Evolutionary conservation across 1,140 invertebrate species (phyloP), one percentile per base, ranked within the genome.

Genomic region (Drosophila pachea): DNA sequence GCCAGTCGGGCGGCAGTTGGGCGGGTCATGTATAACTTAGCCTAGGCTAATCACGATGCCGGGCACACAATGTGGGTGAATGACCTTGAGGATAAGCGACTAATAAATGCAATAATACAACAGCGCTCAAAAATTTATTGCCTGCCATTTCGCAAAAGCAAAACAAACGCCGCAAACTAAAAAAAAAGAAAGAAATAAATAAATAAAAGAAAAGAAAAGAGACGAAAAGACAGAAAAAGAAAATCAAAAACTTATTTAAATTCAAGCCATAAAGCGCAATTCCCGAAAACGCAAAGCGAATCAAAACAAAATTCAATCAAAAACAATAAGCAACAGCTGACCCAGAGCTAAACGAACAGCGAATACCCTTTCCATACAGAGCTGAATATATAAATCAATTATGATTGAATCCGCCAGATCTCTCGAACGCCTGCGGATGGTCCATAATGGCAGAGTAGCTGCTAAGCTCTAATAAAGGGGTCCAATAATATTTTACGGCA

Each of bases 61-160:
- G 38, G 49, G 56, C 76, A 75, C 76, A 75, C 48, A 78, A 73
- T 76, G 69, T 86, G 81, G 81, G 79, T 84, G 81, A 84, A 84
- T 59, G 79, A 84, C 79, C 79, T 84, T 84, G 79, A 71, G 11
- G 38, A 76, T 78, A 63, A 66, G 76, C 69, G 73, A 70, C 58
- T 72, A 70, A 83, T 84, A 60, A 83, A 75, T 69, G 70, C 75
- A 78, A 49, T 64, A 65, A 74, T 52, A 45, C 58, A 61, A 50
- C 61, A 55, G 45, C 52, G 74, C 36, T 38, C 68, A 62, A 50
- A 59, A 60, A 59, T 76, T 64, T 65, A 61, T 71, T 73, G 64
- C 62, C 64, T 50, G 59, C 62, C 63, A 76, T 83, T 83, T 83
- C 76, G 78, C 78, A 83, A 84, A 82, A 72, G 47, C 67, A 78